phyloP scores from a whole-genome alignment of 2,113 vertebrate species.

The Brevimyrus niger region DNA sequence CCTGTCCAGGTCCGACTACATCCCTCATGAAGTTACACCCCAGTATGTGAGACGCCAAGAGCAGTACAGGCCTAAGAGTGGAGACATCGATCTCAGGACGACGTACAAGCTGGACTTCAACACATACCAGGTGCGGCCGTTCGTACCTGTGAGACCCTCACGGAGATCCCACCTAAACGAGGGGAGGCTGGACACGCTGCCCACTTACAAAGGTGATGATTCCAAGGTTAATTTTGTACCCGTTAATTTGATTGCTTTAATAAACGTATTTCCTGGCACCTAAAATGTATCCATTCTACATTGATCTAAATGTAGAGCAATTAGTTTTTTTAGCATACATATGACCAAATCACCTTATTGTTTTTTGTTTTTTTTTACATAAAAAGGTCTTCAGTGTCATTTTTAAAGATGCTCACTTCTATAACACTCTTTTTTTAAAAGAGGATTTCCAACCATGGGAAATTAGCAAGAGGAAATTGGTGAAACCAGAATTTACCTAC shows the following conservation, averaged over 20 bases:
- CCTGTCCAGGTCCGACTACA: constrained; percentile 65
- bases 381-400: not conserved
- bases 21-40: constrained; percentile 56
- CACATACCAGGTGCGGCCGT: constrained; percentile 55
- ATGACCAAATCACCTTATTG: too few species aligned
- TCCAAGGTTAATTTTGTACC: not conserved
- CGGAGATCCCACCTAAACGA: constrained; percentile 44
- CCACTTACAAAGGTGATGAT: constrained; percentile 72
- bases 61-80: constrained; percentile 55
- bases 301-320: not conserved
- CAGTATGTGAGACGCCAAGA: constrained; percentile 43
- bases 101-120: constrained; percentile 69
- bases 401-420: not conserved
- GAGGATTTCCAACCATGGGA: constrained; percentile 69
- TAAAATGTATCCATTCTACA: not conserved
- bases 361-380: not conserved
- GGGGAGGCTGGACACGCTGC: constrained; percentile 65
- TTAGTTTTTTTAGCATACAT: not conserved
- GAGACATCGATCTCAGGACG: constrained; percentile 62
- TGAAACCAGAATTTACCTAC: constrained; percentile 54
- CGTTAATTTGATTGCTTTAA: not conserved
- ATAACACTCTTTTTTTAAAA: constrained; percentile 44
- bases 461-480: constrained; percentile 52
- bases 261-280: not conserved
- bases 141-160: constrained; percentile 50